Base-by-base conservation (phyloP, 2,797 vertebrate genomes). In the Clarias laeviceps region DNA sequence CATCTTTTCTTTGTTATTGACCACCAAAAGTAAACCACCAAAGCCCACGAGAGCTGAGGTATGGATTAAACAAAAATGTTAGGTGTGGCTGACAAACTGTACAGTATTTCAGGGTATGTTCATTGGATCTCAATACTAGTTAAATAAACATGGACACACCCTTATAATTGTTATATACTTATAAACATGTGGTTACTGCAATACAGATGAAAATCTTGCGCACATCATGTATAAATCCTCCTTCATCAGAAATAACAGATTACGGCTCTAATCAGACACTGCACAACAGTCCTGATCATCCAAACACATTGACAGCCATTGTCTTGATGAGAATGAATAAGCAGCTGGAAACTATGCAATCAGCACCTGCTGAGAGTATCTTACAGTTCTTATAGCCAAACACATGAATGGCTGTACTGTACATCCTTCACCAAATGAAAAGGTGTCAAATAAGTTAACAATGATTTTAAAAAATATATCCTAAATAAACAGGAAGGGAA, bases 321-420 rank as follows among this genome's bases (percentile, higher is more conserved):
- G 11, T 65, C 40, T 57, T 82, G 76, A 85, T 85, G 61, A 85
- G 37, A 37, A 45, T 83, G 80, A 80, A 80, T 45, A 29, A 85
- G 62, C 87, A 85, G 68, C 84, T 86, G 82, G 56, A 81, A 80
- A 64, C 24, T n/a, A 37, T 69, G 68, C 70, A 83, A 81, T 88
- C 69, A 88, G 79, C 69, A 80, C 62, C 87, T 81, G 82, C 70
- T 76, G 81, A 77, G 70, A 78, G 80, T 12, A 45, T 87, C 40
- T 45, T 73, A 68, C 57, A 29, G 54, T 40, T 59, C 73, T 27
- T 57, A 59, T 37, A 29, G 34, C 27, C 45, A 78, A 84, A 80
- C 27, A 76, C 50, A 57, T 24, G 45, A 20, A 77, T 65, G 68
- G 56, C 34, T 62, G 22, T 9, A 62, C 18, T 62, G 22, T 17